These are phyloP conservation scores for Myotis planiceps DNA, from an alignment of 2,797 vertebrate species.

Conservation along the genomic window DNA sequence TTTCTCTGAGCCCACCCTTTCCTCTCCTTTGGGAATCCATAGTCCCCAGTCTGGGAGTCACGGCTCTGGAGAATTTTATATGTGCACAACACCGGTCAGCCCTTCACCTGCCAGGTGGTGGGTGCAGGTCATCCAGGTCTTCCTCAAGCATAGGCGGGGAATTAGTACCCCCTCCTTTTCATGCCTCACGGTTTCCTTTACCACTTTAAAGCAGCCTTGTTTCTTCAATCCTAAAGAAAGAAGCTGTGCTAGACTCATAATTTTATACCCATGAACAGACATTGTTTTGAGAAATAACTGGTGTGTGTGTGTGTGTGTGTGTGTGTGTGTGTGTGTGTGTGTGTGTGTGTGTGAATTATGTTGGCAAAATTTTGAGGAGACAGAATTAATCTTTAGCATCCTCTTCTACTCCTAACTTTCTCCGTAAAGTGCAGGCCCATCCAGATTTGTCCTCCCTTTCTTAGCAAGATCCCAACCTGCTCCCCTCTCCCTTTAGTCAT, in stretches of 20 bases:
- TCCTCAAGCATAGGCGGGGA: not conserved
- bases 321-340: too few relatives aligned
- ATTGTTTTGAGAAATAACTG: not conserved
- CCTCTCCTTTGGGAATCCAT: not conserved
- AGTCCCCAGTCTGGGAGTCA: not conserved
- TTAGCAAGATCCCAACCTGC: not conserved
- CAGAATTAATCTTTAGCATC: not conserved
- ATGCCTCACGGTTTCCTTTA: not conserved
- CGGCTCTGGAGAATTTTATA: not conserved
- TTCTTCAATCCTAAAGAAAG: not conserved
- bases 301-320: too few relatives aligned
- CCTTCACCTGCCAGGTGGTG: not conserved
- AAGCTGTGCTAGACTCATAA: not conserved
- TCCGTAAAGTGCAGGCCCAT: not conserved
- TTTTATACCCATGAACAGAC: not conserved
- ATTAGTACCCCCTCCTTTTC: not conserved
- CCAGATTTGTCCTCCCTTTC: not conserved
- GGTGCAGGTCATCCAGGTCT: not conserved
- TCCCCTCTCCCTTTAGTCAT: not conserved
- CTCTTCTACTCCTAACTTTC: not conserved
- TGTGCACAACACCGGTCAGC: not conserved
- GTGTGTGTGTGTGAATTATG: not conserved
- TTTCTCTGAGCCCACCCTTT: not conserved
- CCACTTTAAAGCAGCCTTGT: not conserved
- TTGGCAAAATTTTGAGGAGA: not conserved